Percentiles rank a stretch among this genome's conserved stretches.
Evolutionary conservation across 2,888 invertebrate genomes (phyloP).

Genomic region (Noctua pronuba): DNA sequence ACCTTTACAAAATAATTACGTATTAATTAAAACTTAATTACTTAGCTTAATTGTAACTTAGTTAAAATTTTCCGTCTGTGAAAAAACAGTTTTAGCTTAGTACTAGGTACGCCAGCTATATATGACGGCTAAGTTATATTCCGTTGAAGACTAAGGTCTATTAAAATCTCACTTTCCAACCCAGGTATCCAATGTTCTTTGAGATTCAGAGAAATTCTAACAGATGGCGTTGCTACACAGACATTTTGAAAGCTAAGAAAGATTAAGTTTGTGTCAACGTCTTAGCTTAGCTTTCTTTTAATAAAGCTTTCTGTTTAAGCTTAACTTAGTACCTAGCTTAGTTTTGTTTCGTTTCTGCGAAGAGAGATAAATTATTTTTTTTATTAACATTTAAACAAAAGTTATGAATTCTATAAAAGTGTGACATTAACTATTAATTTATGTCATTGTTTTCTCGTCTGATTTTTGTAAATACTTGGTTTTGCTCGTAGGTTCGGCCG

Average conservation of each 20-base stretch:
- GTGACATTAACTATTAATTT: neutral
- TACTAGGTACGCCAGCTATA: conserved; percentile 26
- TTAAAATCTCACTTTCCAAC: conserved; percentile 1
- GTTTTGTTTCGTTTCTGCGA: conserved; percentile 32
- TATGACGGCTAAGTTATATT: neutral
- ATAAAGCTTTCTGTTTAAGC: conserved; percentile 23
- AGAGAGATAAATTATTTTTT: neutral
- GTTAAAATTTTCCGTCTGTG: neutral
- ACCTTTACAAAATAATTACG: too few relatives aligned
- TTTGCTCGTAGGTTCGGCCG: neutral
- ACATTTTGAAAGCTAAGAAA: conserved; percentile 8
- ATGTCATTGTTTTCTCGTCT: neutral
- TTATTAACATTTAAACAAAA: neutral
- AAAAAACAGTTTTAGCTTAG: conserved; percentile 1
- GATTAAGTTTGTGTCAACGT: conserved; percentile 26
- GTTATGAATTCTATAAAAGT: neutral
- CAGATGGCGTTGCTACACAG: conserved; percentile 44
- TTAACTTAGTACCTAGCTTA: conserved; percentile 15
- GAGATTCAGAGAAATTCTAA: conserved; percentile 9
- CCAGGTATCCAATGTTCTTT: too few relatives aligned
- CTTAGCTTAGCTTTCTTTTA: conserved; percentile 15
- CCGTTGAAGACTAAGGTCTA: neutral
- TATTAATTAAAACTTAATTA: neutral
- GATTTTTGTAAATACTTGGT: neutral
- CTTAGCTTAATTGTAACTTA: neutral